Evolutionary conservation across 2,797 vertebrate genomes (phyloP).

Genomic region (Podargus strigoides): DNA sequence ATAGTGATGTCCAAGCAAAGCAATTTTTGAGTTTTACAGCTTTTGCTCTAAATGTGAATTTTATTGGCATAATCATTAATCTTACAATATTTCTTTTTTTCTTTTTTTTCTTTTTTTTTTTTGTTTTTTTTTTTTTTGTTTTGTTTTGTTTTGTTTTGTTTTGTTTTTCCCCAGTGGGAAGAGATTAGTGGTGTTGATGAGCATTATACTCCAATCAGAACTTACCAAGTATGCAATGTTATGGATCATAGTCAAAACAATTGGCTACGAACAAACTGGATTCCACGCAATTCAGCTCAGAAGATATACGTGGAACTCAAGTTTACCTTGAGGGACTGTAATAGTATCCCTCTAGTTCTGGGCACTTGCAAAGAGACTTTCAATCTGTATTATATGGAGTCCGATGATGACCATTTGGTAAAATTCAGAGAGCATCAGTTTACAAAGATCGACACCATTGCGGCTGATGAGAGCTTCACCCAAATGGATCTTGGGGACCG

Average conservation of each 20-base stretch:
- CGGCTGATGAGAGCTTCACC: conserved; percentile 96
- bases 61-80: not conserved
- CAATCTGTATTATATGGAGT: conserved; percentile 94
- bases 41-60: not conserved
- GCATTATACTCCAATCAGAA: conserved; percentile 95
- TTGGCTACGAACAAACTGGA: conserved; percentile 98
- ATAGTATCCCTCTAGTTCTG: conserved; percentile 93
- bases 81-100: not conserved
- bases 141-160: not conserved
- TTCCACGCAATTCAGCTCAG: conserved; percentile 91
- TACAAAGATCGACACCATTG: conserved; percentile 96
- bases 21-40: not conserved
- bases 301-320: conserved; percentile 98
- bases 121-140: not conserved
- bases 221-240: conserved; percentile 98
- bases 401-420: conserved; percentile 88
- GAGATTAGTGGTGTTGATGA: conserved; percentile 98
- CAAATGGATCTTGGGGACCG: conserved; percentile 97
- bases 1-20: not conserved
- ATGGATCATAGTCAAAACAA: conserved; percentile 99
- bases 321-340: conserved; percentile 96
- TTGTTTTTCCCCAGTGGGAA: conserved; percentile 85
- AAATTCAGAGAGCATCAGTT: conserved; percentile 95
- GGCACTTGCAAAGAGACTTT: conserved; percentile 98
- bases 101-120: not conserved